Evolutionary conservation across 1,140 invertebrate species (phyloP).

Genomic region (Meteorus sp.): DNA sequence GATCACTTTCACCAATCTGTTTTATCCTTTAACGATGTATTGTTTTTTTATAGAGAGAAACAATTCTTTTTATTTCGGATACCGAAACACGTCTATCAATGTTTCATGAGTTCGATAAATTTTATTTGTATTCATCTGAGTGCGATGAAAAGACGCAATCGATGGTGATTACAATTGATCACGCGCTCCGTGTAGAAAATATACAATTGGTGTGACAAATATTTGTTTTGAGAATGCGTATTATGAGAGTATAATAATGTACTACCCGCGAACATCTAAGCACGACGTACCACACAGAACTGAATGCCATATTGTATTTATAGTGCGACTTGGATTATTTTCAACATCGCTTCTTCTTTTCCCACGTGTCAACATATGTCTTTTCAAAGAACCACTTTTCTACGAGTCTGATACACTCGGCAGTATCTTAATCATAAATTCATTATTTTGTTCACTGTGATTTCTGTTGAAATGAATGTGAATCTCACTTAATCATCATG

Average conservation of each 20-base stretch:
- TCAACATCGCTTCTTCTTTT: conserved; percentile 49
- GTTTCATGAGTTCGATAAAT: no score
- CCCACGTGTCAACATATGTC: conserved; percentile 35
- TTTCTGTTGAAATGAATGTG: no score
- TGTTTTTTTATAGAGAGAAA: background rate
- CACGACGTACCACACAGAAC: conserved; percentile 52
- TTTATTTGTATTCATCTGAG: no score
- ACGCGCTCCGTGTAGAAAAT: background rate
- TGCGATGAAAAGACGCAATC: no score
- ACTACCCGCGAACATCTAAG: conserved; percentile 49
- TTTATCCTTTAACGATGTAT: no score
- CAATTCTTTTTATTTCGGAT: background rate
- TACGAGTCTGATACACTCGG: no score
- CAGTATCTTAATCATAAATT: no score
- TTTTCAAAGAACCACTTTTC: background rate
- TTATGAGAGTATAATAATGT: no score
- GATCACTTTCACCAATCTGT: no score
- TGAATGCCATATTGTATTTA: conserved; percentile 61
- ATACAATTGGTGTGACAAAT: background rate
- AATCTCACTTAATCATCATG: no score
- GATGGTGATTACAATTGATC: background rate
- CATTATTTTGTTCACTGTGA: no score
- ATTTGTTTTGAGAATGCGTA: conserved; percentile 14
- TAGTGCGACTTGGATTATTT: conserved; percentile 58
- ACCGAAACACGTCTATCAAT: background rate